phyloP scores from a whole-genome alignment of 1,140 invertebrate species.

The Sinella curviseta region DNA sequence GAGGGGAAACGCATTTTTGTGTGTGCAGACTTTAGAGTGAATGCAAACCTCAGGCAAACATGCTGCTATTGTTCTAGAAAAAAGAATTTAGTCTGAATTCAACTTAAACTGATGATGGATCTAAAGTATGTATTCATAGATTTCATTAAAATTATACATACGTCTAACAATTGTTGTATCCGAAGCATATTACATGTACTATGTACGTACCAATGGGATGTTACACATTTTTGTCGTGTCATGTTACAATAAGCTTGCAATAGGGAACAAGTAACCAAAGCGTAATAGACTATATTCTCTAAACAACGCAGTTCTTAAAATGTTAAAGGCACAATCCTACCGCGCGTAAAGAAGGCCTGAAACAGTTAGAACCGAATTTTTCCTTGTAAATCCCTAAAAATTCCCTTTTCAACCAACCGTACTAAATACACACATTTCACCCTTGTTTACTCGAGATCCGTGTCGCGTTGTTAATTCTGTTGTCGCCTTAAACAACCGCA shows the following conservation, averaged over 20 bases:
- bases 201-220: neutral
- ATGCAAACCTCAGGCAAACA: slow-evolving; percentile 11
- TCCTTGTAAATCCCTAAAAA: neutral
- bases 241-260: neutral
- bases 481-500: neutral
- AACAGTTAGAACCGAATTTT: neutral
- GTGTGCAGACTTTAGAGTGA: neutral
- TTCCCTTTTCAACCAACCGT: neutral
- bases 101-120: too few species aligned
- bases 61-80: slow-evolving; percentile 19
- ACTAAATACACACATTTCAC: neutral
- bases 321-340: neutral
- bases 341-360: neutral
- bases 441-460: neutral
- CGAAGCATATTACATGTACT: neutral
- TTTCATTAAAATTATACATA: too few species aligned
- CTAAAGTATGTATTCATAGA: too few species aligned
- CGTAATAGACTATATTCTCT: too few species aligned
- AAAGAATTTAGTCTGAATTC: neutral
- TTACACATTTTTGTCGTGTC: neutral
- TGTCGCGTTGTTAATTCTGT: neutral
- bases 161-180: too few species aligned
- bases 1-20: neutral
- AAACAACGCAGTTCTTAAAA: neutral
- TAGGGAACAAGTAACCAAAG: too few species aligned